phyloP scores from a whole-genome alignment of 2,797 vertebrate species.

The Phaenicophaeus curvirostris region DNA sequence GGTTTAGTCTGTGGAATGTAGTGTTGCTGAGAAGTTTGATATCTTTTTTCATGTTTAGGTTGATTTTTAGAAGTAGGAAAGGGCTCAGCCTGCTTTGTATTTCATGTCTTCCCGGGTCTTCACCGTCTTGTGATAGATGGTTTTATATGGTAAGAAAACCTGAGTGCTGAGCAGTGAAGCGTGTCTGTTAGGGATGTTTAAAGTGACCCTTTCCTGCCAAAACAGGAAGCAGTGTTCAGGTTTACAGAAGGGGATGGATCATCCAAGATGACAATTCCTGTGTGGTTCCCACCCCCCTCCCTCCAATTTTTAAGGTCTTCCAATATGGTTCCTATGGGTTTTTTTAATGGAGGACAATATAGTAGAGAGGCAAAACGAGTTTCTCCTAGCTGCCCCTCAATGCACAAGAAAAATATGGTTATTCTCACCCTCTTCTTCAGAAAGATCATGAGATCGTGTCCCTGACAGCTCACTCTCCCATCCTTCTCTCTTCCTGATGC shows the following conservation, averaged over 20 bases:
- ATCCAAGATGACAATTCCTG: neutral
- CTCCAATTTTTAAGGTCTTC: neutral
- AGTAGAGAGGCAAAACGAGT: neutral
- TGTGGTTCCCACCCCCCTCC: no score
- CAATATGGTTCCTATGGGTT: accelerated
- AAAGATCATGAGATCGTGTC: neutral
- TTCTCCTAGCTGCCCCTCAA: neutral
- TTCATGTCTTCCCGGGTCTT: neutral
- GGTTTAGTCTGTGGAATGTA: neutral
- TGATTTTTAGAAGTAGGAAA: neutral
- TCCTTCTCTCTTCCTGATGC: neutral
- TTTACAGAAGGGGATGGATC: neutral
- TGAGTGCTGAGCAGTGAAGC: neutral
- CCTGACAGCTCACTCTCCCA: neutral
- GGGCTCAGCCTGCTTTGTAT: neutral
- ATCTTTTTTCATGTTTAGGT: neutral
- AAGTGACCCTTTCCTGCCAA: neutral
- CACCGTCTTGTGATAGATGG: neutral
- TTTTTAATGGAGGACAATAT: neutral
- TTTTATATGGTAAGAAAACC: neutral
- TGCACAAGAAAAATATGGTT: neutral
- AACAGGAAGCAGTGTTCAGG: neutral
- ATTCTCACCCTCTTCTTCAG: neutral
- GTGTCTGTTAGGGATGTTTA: neutral
- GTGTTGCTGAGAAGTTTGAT: neutral